Percentiles rank a stretch among this genome's conserved stretches.
phyloP scores from a whole-genome alignment of 2,888 invertebrate species.

The Sesamia inferens region DNA sequence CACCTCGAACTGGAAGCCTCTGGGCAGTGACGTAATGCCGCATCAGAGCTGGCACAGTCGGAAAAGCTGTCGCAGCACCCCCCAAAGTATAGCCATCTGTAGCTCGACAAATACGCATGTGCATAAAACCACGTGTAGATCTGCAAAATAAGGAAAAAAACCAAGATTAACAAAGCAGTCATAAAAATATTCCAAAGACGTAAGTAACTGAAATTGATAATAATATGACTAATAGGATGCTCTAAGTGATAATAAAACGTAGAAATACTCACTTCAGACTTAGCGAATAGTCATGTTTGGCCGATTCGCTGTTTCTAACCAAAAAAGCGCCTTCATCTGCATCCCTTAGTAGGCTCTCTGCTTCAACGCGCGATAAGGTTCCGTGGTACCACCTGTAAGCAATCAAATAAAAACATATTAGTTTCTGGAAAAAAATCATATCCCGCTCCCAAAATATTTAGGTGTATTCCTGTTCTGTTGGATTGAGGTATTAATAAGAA shows the following conservation, averaged over 20 bases:
- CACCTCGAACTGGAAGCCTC: constrained; percentile 97
- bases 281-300: constrained; percentile 97
- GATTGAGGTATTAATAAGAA: background rate
- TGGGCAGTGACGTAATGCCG: constrained; percentile 96
- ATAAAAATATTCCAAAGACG: constrained; percentile 22
- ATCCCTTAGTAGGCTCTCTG: constrained; percentile 95
- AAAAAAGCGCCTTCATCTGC: constrained; percentile 97
- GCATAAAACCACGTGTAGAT: constrained; percentile 98
- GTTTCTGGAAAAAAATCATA: background rate
- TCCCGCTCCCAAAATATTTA: background rate
- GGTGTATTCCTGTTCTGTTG: background rate
- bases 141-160: constrained; percentile 87
- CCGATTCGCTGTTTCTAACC: constrained; percentile 98
- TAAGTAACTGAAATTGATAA: background rate
- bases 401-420: constrained; percentile 21
- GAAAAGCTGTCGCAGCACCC: constrained; percentile 97
- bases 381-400: constrained; percentile 97
- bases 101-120: constrained; percentile 97
- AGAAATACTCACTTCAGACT: constrained; percentile 97
- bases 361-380: constrained; percentile 96
- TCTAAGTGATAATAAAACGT: constrained; percentile 8
- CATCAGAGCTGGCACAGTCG: constrained; percentile 98
- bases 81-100: constrained; percentile 96
- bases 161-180: constrained; percentile 26
- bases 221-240: constrained; percentile 13